Evolutionary conservation across 2,797 vertebrate species (phyloP).

Genomic region (Benthosema pterotum): DNA sequence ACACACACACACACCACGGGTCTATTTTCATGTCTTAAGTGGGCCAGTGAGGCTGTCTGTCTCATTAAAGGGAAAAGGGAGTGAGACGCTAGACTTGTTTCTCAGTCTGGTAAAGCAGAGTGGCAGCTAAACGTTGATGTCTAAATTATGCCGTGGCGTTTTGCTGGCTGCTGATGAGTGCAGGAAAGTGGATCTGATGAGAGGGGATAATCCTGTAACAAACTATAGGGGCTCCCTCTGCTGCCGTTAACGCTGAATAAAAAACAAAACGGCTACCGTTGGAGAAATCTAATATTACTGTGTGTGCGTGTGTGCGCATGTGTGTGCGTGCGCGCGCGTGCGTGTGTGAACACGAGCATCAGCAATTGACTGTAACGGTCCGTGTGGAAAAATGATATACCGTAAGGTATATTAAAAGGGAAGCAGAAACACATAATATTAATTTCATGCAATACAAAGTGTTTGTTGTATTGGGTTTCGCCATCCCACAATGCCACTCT

Average conservation of each 20-base stretch:
- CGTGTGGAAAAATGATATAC: conserved; percentile 24
- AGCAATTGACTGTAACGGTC: too few species aligned
- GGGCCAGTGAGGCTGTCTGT: conserved; percentile 71
- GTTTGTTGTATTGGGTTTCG: conserved; percentile 6
- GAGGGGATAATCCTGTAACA: conserved; percentile 61
- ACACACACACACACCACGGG: conserved; percentile 35
- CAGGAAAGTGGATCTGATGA: conserved; percentile 68
- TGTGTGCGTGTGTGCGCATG: conserved; percentile 3
- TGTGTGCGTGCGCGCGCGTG: neutral
- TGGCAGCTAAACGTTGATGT: conserved; percentile 71
- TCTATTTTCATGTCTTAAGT: conserved; percentile 80
- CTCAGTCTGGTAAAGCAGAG: conserved; percentile 63
- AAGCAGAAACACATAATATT: conserved; percentile 33
- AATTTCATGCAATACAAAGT: conserved; percentile 17
- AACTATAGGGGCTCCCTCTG: conserved; percentile 75
- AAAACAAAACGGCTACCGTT: conserved; percentile 61
- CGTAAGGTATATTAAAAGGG: conserved; percentile 27
- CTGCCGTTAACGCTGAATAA: conserved; percentile 63
- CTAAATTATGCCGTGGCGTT: conserved; percentile 74
- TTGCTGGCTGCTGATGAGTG: conserved; percentile 53
- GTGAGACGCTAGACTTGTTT: conserved; percentile 57
- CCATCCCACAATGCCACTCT: neutral
- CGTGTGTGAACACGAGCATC: conserved; percentile 1
- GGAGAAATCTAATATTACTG: conserved; percentile 42
- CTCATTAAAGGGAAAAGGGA: conserved; percentile 74